These are phyloP conservation scores for Bovichtus diacanthus DNA, from an alignment of 2,797 vertebrate species.

Conservation along the genomic window DNA sequence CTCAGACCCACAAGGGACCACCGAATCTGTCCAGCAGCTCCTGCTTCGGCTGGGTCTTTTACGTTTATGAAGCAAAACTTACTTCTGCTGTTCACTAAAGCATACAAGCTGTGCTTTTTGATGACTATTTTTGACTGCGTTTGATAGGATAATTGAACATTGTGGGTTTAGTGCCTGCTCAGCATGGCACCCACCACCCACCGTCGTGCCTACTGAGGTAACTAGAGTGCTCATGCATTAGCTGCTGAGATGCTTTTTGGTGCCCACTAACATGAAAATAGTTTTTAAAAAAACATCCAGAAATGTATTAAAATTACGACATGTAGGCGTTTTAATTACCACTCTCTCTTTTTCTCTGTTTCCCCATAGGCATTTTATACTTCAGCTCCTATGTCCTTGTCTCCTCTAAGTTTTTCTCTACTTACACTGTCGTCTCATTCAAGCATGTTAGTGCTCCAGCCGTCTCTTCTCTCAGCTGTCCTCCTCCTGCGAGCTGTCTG, in stretches of 20 bases:
- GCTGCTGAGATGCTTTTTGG: not conserved
- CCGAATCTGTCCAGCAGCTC: conserved; percentile 20
- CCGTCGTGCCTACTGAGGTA: not conserved
- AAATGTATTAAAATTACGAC: not conserved
- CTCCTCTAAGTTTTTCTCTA: conserved; percentile 5
- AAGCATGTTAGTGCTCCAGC: conserved; percentile 46
- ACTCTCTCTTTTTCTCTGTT: not conserved
- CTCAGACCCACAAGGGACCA: conserved; percentile 33
- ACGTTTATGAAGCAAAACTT: conserved; percentile 4
- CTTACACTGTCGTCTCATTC: conserved; percentile 22
- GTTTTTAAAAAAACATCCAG: not conserved
- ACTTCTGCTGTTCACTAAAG: conserved; percentile 4
- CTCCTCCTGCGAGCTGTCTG: conserved; percentile 47
- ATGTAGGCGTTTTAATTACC: not conserved
- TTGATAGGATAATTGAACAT: conserved; percentile 35
- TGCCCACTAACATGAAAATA: conserved; percentile 8
- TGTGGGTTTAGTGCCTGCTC: conserved; percentile 15
- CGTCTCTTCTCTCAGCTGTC: conserved; percentile 26
- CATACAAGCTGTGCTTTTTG: not conserved
- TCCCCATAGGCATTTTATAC: not conserved
- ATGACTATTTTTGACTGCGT: not conserved
- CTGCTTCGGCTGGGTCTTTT: conserved; percentile 9
- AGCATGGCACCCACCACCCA: conserved; percentile 18
- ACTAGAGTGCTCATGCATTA: conserved; percentile 15
- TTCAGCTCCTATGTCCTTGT: conserved; percentile 10